A percentile compares a stretch with the other conserved stretches of the same genome.
phyloP scores from a whole-genome alignment of 1,140 invertebrate species.

The Belonocnema kinseyi region DNA sequence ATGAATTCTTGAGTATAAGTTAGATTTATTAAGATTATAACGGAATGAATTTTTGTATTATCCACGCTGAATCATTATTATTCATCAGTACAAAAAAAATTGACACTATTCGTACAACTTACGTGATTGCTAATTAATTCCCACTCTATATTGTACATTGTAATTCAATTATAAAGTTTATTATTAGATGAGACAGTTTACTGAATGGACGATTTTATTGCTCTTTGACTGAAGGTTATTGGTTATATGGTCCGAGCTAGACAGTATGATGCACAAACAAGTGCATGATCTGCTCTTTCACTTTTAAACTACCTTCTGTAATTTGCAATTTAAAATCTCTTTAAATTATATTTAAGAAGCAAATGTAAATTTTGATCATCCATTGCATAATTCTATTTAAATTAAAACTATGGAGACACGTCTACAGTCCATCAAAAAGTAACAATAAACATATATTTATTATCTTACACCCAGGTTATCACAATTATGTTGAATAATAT shows the following conservation, averaged over 20 bases:
- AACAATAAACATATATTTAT: no score
- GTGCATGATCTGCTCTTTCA: slow-evolving; percentile 11
- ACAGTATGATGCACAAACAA: slow-evolving; percentile 1
- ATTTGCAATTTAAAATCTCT: slow-evolving; percentile 10
- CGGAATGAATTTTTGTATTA: no score
- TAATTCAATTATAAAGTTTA: background rate
- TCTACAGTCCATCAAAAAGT: no score
- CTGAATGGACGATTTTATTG: slow-evolving; percentile 25
- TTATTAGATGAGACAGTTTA: slow-evolving; percentile 19
- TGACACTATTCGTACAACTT: background rate
- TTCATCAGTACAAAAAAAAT: no score
- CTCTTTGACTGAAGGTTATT: slow-evolving; percentile 24
- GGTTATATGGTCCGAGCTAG: background rate
- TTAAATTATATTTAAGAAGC: slow-evolving; percentile 4
- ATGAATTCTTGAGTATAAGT: no score
- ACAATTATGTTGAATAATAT: no score
- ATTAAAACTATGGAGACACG: background rate
- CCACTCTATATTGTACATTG: background rate
- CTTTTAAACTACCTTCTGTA: slow-evolving; percentile 13
- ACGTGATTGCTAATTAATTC: background rate
- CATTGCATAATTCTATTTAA: background rate
- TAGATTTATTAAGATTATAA: no score
- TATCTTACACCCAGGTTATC: no score
- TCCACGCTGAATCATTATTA: no score
- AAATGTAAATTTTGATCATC: background rate